phyloP scores from a whole-genome alignment of 2,888 invertebrate species.

The Leistus spinibarbis region DNA sequence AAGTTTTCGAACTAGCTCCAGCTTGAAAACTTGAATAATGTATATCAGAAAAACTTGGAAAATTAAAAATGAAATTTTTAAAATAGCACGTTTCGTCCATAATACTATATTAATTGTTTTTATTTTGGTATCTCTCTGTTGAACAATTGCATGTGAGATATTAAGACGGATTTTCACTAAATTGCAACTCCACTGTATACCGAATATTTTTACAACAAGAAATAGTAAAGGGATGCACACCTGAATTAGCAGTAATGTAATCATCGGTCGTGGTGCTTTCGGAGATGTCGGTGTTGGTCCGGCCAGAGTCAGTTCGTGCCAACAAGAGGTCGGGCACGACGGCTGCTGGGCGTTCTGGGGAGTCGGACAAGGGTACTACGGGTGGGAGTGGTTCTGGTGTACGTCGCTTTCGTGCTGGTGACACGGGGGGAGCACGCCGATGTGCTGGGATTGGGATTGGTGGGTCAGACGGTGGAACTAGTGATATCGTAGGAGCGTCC shows the following conservation, averaged over 20 bases:
- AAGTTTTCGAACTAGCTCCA: too few species aligned
- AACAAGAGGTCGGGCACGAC: conserved; percentile 60
- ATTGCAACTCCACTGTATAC: too few species aligned
- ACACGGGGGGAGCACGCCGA: conserved; percentile 24
- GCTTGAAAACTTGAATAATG: too few species aligned
- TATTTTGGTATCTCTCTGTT: too few species aligned
- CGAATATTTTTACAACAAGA: too few species aligned
- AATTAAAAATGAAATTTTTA: too few species aligned
- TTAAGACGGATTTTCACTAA: too few species aligned
- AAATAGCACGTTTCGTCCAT: too few species aligned
- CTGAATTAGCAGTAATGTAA: conserved; percentile 84
- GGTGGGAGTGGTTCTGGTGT: conserved; percentile 43
- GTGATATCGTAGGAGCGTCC: conserved; percentile 1
- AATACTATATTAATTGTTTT: too few species aligned
- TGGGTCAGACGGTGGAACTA: conserved; percentile 38
- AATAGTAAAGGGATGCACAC: too few species aligned
- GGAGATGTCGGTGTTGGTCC: conserved; percentile 79
- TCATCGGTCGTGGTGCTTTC: conserved; percentile 88
- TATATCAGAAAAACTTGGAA: too few species aligned
- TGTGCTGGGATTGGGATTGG: neutral
- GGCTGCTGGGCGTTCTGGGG: conserved; percentile 51
- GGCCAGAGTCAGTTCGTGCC: conserved; percentile 74
- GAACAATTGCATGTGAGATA: too few species aligned
- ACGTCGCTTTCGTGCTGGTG: conserved; percentile 36
- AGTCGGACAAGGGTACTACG: conserved; percentile 46